Base-by-base conservation (phyloP, 2,113 vertebrate species). In the Microtus oregoni region DNA sequence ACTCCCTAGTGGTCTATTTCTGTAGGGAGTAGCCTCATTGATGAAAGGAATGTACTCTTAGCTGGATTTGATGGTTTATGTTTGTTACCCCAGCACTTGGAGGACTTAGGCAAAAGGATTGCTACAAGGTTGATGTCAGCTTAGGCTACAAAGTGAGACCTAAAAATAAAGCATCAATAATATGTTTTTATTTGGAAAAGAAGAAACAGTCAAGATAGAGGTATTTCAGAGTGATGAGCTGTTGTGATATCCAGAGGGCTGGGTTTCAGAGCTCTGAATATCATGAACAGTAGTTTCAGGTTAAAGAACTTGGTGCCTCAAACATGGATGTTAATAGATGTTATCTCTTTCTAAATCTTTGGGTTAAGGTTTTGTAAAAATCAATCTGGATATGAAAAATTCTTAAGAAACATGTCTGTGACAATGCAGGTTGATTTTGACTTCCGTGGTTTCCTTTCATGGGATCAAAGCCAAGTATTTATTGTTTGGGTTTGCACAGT, bases 371-470 rank as follows among this genome's bases (percentile, higher is more conserved):
- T 96, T 93, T 95, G 8, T 96, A 65, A 92, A 81, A 92, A 70
- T 83, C 24, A 93, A 93, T 79, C 63, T 88, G 70, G 22, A 35
- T 83, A 35, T 96, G 85, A 76, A 94, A 90, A 77, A 89, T 92
- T 95, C 89, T 50, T 1, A 90, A 91, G 30, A 89, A 92, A 78
- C 94, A 83, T 79, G 50, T n/a, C 41, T 86, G 32, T 86, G 50
- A 7, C 82, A 9, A 95, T 61, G 72, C 32, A 70, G 61, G 2
- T 91, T 92, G 13, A 35, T 81, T 94, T 95, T 95, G 35, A 88
- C 50, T 97, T 96, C 32, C 47, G 82, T 86, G 52, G n/a, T 94
- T 96, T 96, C 58, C 73, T 97, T 95, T 86, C 47, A 75, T 72
- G 0, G 77, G 90, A 93, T 83, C 81, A 24, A 89, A 89, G 63